phyloP scores from a whole-genome alignment of 2,113 vertebrate species.

The Ictalurus punctatus region DNA sequence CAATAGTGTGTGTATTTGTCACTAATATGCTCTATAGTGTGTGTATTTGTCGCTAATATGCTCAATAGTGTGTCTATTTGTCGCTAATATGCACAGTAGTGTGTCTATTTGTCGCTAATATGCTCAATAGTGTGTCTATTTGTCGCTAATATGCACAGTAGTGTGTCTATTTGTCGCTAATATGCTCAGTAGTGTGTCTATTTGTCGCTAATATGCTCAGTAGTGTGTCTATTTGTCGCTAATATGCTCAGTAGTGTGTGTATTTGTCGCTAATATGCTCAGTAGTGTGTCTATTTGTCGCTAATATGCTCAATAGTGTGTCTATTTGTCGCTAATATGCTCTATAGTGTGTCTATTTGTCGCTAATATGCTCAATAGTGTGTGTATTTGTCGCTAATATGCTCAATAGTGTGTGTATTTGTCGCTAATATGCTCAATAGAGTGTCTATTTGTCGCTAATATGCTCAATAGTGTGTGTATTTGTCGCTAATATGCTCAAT shows the following conservation, averaged over 20 bases:
- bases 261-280: not conserved
- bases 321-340: not conserved
- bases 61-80: not conserved
- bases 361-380: not conserved
- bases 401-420: not conserved
- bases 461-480: not conserved
- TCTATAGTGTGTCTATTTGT: not conserved
- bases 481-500: not conserved
- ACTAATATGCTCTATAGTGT: not conserved
- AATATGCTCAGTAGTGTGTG: not conserved
- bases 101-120: not conserved
- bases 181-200: not conserved
- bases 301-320: not conserved
- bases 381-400: not conserved
- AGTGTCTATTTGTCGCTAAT: not conserved
- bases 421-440: not conserved
- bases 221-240: not conserved
- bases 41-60: not conserved
- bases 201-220: too few relatives aligned
- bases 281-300: not conserved
- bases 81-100: not conserved
- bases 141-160: not conserved
- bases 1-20: not conserved
- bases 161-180: not conserved
- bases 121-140: not conserved